Conservation (phyloP, 2,888 invertebrate genomes). For the Pheosia tremula region DNA sequence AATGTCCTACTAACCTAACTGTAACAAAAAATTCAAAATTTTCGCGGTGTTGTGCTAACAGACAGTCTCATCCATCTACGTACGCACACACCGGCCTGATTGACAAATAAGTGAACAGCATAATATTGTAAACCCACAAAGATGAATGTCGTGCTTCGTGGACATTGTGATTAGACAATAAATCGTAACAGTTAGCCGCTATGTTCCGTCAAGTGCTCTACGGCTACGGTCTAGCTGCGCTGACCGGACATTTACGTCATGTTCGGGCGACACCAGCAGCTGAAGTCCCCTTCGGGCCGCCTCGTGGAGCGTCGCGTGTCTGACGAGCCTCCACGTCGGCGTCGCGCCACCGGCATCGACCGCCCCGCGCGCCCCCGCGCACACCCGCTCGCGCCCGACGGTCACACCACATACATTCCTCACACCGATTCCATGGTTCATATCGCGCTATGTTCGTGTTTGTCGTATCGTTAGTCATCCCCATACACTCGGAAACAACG, state of each 20-base stretch:
- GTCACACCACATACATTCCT: constrained; percentile 58
- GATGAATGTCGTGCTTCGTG: not conserved
- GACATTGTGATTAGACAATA: not conserved
- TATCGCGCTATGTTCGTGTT: constrained; percentile 22
- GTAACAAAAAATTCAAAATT: not conserved
- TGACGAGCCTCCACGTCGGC: constrained; percentile 81
- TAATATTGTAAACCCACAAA: not conserved
- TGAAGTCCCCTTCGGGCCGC: constrained; percentile 50
- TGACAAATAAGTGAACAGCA: constrained; percentile 3
- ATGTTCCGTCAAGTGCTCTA: not conserved
- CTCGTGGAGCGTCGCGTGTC: constrained; percentile 78
- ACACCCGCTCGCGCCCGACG: constrained; percentile 40
- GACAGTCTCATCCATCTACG: not conserved
- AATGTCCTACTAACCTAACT: constrained; percentile 2
- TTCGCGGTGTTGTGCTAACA: not conserved
- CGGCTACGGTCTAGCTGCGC: not conserved
- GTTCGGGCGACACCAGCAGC: constrained; percentile 13
- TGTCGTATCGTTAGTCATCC: constrained; percentile 51
- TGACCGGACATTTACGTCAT: not conserved
- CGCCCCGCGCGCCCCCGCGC: constrained; percentile 45
- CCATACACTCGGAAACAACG: constrained; percentile 42
- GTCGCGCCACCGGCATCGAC: constrained; percentile 74
- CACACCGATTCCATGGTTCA: constrained; percentile 47
- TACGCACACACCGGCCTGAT: not conserved
- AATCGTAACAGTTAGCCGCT: not conserved